Evolutionary conservation across 2,797 vertebrate genomes (phyloP).

Genomic region (Poecilia picta): DNA sequence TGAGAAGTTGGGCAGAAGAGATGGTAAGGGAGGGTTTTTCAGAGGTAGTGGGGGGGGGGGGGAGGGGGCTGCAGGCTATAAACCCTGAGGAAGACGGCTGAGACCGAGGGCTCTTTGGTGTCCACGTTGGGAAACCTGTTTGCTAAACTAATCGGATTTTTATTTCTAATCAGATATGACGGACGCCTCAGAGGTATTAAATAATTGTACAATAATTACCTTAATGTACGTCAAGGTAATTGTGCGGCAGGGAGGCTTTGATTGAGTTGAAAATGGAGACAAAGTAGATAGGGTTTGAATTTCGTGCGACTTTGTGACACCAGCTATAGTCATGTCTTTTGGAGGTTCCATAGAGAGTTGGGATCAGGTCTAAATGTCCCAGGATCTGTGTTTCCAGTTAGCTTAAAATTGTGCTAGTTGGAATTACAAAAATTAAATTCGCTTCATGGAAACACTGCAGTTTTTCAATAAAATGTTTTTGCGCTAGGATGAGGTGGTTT

Average conservation of each 20-base stretch:
- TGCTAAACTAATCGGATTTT: slow-evolving; percentile 5
- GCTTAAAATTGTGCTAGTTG: too few relatives aligned
- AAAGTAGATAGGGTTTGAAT: background rate
- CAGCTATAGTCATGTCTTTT: background rate
- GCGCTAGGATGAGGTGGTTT: too few relatives aligned
- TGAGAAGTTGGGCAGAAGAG: slow-evolving; percentile 30
- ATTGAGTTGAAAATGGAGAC: background rate
- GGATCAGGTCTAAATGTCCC: background rate
- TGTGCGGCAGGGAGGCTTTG: background rate
- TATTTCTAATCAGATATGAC: slow-evolving; percentile 10
- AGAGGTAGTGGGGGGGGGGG: slow-evolving; percentile 5
- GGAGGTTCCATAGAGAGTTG: background rate
- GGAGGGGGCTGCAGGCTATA: slow-evolving; percentile 51
- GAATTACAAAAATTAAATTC: too few relatives aligned
- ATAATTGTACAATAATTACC: background rate
- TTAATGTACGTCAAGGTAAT: background rate
- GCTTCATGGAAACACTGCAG: too few relatives aligned
- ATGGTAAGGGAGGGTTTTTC: slow-evolving; percentile 40
- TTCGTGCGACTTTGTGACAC: background rate
- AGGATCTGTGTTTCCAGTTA: background rate
- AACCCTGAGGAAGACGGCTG: slow-evolving; percentile 38
- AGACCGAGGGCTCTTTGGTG: slow-evolving; percentile 1
- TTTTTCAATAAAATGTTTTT: too few relatives aligned
- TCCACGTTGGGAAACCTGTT: slow-evolving; percentile 13
- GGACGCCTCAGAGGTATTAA: background rate